Base-by-base conservation (phyloP, 2,113 vertebrate species). In the Dromas ardeola region DNA sequence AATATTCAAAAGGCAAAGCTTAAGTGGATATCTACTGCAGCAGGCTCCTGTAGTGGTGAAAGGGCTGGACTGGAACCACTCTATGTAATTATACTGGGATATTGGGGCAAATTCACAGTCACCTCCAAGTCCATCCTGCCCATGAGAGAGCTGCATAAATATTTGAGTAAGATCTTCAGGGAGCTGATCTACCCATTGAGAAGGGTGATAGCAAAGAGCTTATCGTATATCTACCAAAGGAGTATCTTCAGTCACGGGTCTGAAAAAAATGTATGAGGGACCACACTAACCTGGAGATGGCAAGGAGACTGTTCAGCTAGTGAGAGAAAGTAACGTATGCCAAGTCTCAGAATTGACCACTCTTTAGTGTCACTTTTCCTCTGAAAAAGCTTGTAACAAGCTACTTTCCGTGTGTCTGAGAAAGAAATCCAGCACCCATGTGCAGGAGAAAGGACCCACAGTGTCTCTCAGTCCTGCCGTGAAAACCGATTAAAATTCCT, bases 401-500 rank as follows among this genome's bases (percentile, higher is more conserved):
- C 38, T 66, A 4, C 26, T 93, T 66, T 30, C 26, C 32, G 17
- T n/a, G 20, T 27, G 49, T 30, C 63, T 62, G 62, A 93, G 72
- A 47, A 77, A 58, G 77, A 84, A 91, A 65, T 10, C 11, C 81
- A 70, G 17, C 53, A 63, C 16, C n/a, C 19, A 1, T 2, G 10
- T 19, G n/a, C 47, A 15, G 50, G 59, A 94, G 93, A 95, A 93
- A 86, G 53, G 67, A 62, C 22, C 34, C 71, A 61, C 27, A 47
- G 52, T 29, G 65, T 65, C 81, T 65, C 55, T 53, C 42, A 43
- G 40, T 73, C 76, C 56, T 76, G 21, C 65, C 43, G 6, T 26
- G 61, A 78, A 86, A 95, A 32, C 47, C 61, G 81, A 78, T 87
- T 95, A 91, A 93, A 95, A 96, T 86, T 95, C 91, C 42, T 89